Conservation (phyloP, 2,113 vertebrate genomes). For the Tachuris rubrigastra region DNA sequence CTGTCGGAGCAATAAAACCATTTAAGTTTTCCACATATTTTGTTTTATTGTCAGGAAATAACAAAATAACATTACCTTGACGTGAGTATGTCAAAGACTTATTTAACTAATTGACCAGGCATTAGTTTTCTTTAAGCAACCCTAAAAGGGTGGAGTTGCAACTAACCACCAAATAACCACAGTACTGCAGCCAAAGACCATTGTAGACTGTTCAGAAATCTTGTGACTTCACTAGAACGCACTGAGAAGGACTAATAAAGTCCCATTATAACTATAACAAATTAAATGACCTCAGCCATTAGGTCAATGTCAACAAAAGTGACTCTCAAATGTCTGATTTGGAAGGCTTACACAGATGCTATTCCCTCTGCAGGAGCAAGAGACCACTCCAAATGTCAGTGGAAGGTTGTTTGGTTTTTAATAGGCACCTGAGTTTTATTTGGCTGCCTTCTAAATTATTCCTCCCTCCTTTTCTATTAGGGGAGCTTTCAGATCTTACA, state of each 20-base stretch:
- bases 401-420: neutral
- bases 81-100: neutral
- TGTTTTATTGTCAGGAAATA: neutral
- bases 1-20: neutral
- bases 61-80: neutral
- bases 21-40: neutral
- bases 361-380: neutral
- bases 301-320: neutral
- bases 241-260: neutral
- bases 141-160: neutral
- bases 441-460: conserved; percentile 13
- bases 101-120: neutral
- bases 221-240: neutral
- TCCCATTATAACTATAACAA: neutral
- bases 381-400: neutral
- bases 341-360: neutral
- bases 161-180: neutral
- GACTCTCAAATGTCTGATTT: neutral
- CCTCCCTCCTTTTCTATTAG: neutral
- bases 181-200: neutral
- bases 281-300: neutral
- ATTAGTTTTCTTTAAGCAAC: neutral
- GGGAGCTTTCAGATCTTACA: neutral
- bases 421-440: conserved; percentile 6
- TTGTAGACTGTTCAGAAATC: neutral